These are phyloP conservation scores for Orussus abietinus DNA, from an alignment of 1,140 invertebrate species.

Conservation along the genomic window DNA sequence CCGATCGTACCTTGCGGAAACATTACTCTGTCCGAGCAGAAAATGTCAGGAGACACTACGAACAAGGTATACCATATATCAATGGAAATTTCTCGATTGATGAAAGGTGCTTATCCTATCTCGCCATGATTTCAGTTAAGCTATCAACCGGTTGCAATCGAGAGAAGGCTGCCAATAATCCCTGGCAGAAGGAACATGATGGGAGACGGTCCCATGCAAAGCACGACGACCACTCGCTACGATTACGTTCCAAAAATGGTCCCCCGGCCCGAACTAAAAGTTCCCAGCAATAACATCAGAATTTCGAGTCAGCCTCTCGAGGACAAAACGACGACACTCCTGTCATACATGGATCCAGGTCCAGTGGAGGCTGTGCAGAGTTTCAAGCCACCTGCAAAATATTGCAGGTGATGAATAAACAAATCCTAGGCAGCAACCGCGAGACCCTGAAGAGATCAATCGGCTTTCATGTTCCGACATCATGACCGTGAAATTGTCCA, in stretches of 20 bases:
- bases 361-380: constrained; percentile 21
- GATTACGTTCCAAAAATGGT: constrained; percentile 64
- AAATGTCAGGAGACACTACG: constrained; percentile 41
- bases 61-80: constrained; percentile 33
- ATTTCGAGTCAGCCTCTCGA: constrained; percentile 41
- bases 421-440: no score
- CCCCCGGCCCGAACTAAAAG: constrained; percentile 35
- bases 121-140: constrained; percentile 29
- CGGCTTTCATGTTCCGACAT: no score
- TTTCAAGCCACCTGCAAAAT: constrained; percentile 35
- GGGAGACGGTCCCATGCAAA: constrained; percentile 62
- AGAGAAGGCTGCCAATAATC: constrained; percentile 34
- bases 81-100: neutral
- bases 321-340: constrained; percentile 30
- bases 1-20: constrained; percentile 32
- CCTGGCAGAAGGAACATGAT: constrained; percentile 28
- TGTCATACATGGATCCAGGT: constrained; percentile 35
- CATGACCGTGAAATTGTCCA: no score
- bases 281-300: constrained; percentile 47
- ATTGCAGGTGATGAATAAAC: constrained; percentile 30
- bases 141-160: constrained; percentile 30
- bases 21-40: constrained; percentile 32
- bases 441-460: no score
- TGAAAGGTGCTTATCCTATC: neutral
- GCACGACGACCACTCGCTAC: constrained; percentile 64